phyloP scores from a whole-genome alignment of 2,797 vertebrate species.

The Allobates femoralis region DNA sequence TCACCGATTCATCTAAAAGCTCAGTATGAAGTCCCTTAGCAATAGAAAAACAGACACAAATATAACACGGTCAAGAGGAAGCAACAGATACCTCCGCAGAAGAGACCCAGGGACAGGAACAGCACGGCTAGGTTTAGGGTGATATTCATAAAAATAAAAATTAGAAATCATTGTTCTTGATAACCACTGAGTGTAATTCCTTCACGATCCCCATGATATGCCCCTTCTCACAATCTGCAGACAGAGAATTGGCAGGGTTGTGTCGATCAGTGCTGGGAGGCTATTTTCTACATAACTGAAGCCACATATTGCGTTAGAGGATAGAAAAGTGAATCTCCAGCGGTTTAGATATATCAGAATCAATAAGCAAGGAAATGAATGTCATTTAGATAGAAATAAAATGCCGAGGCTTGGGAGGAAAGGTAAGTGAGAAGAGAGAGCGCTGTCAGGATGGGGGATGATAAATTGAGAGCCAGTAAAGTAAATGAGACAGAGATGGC shows the following conservation, averaged over 20 bases:
- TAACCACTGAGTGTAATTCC: conserved; percentile 11
- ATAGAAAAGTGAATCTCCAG: not conserved
- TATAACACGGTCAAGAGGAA: not conserved
- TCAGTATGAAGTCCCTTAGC: not conserved
- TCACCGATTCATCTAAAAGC: not conserved
- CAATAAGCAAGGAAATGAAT: conserved; percentile 62
- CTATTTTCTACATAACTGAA: conserved; percentile 52
- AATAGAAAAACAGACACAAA: not conserved
- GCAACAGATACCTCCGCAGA: not conserved
- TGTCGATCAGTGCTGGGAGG: not conserved
- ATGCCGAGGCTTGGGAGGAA: conserved; percentile 6
- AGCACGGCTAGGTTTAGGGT: not conserved
- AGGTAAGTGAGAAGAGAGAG: conserved; percentile 33
- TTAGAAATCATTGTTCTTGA: not conserved
- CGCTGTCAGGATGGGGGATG: conserved; percentile 26
- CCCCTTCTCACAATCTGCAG: conserved; percentile 23
- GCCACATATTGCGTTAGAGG: conserved; percentile 29
- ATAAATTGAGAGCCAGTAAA: not conserved
- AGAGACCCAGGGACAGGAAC: too few relatives aligned
- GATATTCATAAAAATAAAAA: not conserved
- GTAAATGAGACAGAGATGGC: not conserved
- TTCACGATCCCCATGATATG: not conserved
- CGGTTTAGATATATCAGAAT: conserved; percentile 10
- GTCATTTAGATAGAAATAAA: conserved; percentile 66
- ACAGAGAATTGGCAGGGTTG: not conserved